Evolutionary conservation across 1,140 invertebrate species (phyloP).

Genomic region (Aphidius ervi): DNA sequence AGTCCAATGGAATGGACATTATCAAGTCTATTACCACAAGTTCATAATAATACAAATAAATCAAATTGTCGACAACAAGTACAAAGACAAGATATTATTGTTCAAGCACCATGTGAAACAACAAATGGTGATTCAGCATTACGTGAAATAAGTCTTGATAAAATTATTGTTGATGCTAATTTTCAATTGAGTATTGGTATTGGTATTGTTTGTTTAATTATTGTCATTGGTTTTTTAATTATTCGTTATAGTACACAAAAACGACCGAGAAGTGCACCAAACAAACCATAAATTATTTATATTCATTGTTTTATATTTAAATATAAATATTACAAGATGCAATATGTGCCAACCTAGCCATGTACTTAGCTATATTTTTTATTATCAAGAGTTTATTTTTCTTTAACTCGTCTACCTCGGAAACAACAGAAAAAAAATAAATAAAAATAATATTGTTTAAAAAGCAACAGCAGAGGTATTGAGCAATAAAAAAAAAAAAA

Average conservation of each 20-base stretch:
- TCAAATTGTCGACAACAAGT: slow-evolving; percentile 57
- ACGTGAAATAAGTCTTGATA: slow-evolving; percentile 42
- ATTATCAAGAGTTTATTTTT: slow-evolving; percentile 9
- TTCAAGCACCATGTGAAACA: slow-evolving; percentile 70
- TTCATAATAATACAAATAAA: slow-evolving; percentile 59
- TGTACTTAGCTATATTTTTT: slow-evolving; percentile 26
- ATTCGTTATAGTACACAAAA: slow-evolving; percentile 39
- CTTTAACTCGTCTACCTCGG: slow-evolving; percentile 16
- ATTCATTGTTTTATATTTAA: slow-evolving; percentile 5
- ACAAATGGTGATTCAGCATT: slow-evolving; percentile 73
- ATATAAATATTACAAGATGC: neutral
- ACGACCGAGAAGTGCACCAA: slow-evolving; percentile 44
- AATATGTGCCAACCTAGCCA: slow-evolving; percentile 18
- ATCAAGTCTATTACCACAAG: slow-evolving; percentile 62
- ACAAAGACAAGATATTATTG: slow-evolving; percentile 77
- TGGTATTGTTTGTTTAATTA: slow-evolving; percentile 28
- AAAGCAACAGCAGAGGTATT: too few relatives aligned
- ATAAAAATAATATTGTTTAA: too few relatives aligned
- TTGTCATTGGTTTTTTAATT: slow-evolving; percentile 33
- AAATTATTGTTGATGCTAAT: slow-evolving; percentile 27
- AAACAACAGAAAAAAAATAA: too few relatives aligned
- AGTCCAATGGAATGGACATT: slow-evolving; percentile 75
- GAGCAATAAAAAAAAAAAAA: too few relatives aligned
- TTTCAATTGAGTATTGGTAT: slow-evolving; percentile 38
- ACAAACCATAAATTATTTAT: slow-evolving; percentile 41